Evolutionary conservation across 1,140 invertebrate genomes (phyloP).

Genomic region (Pachyrhynchus sulphureomaculatus): DNA sequence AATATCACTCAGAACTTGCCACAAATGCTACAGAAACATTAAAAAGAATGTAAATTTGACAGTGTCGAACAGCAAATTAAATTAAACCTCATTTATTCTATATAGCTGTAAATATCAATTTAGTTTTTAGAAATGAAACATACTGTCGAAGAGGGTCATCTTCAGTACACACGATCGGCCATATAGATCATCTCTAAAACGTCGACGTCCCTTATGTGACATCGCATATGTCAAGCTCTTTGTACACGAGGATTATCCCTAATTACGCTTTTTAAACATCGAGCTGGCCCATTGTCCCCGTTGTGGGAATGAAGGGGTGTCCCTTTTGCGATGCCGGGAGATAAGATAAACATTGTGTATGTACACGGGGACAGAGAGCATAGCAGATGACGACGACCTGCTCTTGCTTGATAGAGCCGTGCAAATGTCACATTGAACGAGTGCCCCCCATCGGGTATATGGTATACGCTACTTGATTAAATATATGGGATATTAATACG

Average conservation of each 20-base stretch:
- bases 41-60: too few species aligned
- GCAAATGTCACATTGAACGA: slow-evolving; percentile 41
- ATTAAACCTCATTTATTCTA: too few species aligned
- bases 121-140: too few species aligned
- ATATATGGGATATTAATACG: slow-evolving; percentile 34
- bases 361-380: slow-evolving; percentile 23
- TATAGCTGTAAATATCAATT: too few species aligned
- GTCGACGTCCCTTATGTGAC: slow-evolving; percentile 36
- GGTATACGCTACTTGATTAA: slow-evolving; percentile 26
- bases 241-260: slow-evolving; percentile 46
- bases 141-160: background rate
- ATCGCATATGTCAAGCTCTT: slow-evolving; percentile 47
- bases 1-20: too few species aligned
- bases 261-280: slow-evolving; percentile 49
- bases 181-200: slow-evolving; percentile 7
- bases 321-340: slow-evolving; percentile 41
- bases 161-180: background rate
- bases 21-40: too few species aligned
- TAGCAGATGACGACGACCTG: slow-evolving; percentile 44
- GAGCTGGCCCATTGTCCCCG: slow-evolving; percentile 43
- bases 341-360: slow-evolving; percentile 49
- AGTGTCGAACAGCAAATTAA: too few species aligned
- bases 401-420: slow-evolving; percentile 26
- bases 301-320: slow-evolving; percentile 45
- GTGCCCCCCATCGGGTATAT: background rate